Conservation (phyloP, 2,888 invertebrate genomes). For the Esperia sulphurella region DNA sequence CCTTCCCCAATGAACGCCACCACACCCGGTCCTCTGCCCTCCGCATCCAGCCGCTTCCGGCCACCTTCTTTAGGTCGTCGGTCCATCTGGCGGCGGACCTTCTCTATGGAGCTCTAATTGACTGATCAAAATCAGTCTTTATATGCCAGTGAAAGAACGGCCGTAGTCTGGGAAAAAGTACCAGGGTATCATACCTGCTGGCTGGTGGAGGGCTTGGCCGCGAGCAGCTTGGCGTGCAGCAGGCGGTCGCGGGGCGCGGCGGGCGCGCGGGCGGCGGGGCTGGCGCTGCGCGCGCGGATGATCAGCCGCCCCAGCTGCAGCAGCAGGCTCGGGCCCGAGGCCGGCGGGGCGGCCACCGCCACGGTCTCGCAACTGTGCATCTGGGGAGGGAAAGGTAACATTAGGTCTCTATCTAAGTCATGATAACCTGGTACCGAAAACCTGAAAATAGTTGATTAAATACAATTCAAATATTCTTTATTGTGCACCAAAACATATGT, state of each 20-base stretch:
- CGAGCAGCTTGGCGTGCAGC: constrained; percentile 42
- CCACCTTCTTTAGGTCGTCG: too few relatives aligned
- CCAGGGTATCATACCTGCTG: constrained; percentile 28
- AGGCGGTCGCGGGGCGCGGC: constrained; percentile 36
- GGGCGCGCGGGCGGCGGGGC: constrained; percentile 52
- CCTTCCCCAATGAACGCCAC: too few relatives aligned
- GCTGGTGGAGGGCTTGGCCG: constrained; percentile 49
- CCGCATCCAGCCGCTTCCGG: too few relatives aligned
- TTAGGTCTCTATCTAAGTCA: background rate
- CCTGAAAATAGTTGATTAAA: too few relatives aligned
- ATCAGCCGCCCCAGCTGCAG: constrained; percentile 81
- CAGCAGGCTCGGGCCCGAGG: constrained; percentile 71
- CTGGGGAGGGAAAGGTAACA: constrained; percentile 29
- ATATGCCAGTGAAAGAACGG: too few relatives aligned
- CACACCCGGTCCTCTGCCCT: too few relatives aligned
- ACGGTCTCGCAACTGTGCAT: constrained; percentile 72
- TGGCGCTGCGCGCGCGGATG: constrained; percentile 79
- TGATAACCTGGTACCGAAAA: too few relatives aligned
- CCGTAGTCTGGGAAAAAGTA: background rate
- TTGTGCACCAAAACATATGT: too few relatives aligned
- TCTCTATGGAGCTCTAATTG: too few relatives aligned
- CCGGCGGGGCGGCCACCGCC: constrained; percentile 40
- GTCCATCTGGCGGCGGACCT: too few relatives aligned
- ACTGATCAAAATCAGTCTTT: too few relatives aligned
- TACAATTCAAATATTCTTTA: too few relatives aligned